phyloP scores from a whole-genome alignment of 2,888 invertebrate genomes.

The Ecliptopera silaceata region DNA sequence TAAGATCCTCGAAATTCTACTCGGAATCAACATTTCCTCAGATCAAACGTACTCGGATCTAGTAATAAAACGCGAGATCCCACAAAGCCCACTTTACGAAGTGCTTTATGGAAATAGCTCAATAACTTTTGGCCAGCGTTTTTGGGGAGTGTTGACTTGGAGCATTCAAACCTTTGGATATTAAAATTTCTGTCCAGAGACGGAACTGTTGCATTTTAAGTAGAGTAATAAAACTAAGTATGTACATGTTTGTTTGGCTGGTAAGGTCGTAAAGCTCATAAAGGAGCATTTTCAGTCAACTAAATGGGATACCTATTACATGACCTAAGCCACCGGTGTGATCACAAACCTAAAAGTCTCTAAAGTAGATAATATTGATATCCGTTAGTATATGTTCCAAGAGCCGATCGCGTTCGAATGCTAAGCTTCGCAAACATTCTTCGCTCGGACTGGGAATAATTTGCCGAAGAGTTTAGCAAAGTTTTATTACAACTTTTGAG shows the following conservation, averaged over 20 bases:
- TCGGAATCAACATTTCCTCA: constrained; percentile 23
- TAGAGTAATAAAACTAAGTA: too few relatives aligned
- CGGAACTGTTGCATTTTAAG: too few relatives aligned
- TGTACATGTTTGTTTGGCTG: too few relatives aligned
- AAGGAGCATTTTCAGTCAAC: too few relatives aligned
- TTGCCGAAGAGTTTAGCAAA: constrained; percentile 20
- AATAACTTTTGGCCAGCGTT: constrained; percentile 32
- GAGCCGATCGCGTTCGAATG: constrained; percentile 21
- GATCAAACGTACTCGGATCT: constrained; percentile 29
- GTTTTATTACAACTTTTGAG: constrained; percentile 24
- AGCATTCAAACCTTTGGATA: constrained; percentile 6
- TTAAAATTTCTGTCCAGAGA: not conserved
- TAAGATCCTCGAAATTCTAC: constrained; percentile 17
- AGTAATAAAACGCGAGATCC: constrained; percentile 27
- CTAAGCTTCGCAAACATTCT: constrained; percentile 29
- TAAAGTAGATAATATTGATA: not conserved
- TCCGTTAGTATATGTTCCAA: constrained; percentile 8
- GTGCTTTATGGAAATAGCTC: constrained; percentile 34
- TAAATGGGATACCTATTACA: too few relatives aligned
- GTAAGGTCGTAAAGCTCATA: too few relatives aligned
- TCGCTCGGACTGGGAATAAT: constrained; percentile 26
- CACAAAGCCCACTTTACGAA: constrained; percentile 25
- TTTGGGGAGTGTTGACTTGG: constrained; percentile 15
- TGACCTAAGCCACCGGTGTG: too few relatives aligned
- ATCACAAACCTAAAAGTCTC: too few relatives aligned